Base-by-base conservation (phyloP, 2,797 vertebrate species). In the Urosaurus nigricauda region DNA sequence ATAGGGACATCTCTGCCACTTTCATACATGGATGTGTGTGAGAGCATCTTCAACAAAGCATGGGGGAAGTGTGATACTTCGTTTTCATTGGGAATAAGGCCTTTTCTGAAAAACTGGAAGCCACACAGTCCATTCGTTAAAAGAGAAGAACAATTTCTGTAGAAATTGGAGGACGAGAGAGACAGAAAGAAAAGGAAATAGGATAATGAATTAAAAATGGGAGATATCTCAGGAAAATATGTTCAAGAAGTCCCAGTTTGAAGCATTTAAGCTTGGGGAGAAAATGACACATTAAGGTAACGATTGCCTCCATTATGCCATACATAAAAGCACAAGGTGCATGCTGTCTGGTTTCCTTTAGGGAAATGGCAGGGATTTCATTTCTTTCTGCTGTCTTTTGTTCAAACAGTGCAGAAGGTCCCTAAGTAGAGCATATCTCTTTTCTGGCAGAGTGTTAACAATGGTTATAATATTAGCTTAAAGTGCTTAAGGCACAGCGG, bases 371-470 rank as follows among this genome's bases (percentile, higher is more conserved):
- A 43, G 70, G 78, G 40, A 32, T 88, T 93, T 94, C 83, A 65
- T 87, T 93, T 88, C 83, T 88, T 83, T 90, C 92, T n/a, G 47
- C 37, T 93, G 89, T 56, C 56, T 68, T 90, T 88, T 32, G 87
- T 21, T 35, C 75, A 84, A 65, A 84, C 78, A 84, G 81, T 82
- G 24, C 29, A 86, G 85, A 92, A 93, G 24, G 85, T 60, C 35
- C 90, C 91, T 21, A 84, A 85, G 43, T 91, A 56, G 82, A 84
- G 4, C 90, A 12, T 40, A 12, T 90, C 79, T 87, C 87, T 84
- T 43, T 79, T 85, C 40, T 58, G 84, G 60, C 58, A 84, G 71
- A 83, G 84, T 0, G 0, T 88, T 93, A 92, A 43, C 84, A 88
- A 13, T 93, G 19, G 53, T 86, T 92, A 6, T 0, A 37, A 6